phyloP scores from a whole-genome alignment of 2,797 vertebrate genomes.

The Heterohyrax brucei region DNA sequence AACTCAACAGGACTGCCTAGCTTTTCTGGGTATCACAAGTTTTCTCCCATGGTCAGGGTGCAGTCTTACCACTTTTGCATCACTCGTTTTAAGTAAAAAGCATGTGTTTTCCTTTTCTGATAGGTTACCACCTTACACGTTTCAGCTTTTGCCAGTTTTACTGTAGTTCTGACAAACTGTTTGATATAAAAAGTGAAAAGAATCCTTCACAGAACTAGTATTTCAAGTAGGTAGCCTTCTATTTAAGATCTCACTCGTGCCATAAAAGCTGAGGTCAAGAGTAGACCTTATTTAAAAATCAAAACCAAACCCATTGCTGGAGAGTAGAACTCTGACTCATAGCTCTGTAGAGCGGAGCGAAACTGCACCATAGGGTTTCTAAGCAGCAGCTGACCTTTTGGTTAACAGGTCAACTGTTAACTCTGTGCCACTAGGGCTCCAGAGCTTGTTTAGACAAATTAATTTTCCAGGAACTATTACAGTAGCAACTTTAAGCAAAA shows the following conservation, averaged over 20 bases:
- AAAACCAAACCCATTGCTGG: background rate
- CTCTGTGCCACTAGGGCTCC: background rate
- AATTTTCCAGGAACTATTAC: slow-evolving; percentile 34
- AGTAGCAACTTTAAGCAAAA: slow-evolving; percentile 60
- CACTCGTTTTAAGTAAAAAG: too few relatives aligned
- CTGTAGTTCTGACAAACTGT: slow-evolving; percentile 15
- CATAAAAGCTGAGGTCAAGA: slow-evolving; percentile 32
- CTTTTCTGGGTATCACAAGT: background rate
- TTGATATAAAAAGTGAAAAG: background rate
- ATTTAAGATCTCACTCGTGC: background rate
- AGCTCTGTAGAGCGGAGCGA: background rate
- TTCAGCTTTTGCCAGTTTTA: too few relatives aligned
- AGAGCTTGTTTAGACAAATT: background rate
- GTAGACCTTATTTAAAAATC: background rate
- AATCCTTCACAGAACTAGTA: slow-evolving; percentile 9
- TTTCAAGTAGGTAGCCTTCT: background rate
- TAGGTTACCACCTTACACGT: too few relatives aligned
- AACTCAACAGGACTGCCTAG: background rate
- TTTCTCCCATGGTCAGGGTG: too few relatives aligned
- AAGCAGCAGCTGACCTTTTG: background rate
- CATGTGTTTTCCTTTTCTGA: too few relatives aligned
- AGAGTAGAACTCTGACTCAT: background rate
- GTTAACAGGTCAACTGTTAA: background rate
- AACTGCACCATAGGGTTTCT: background rate
- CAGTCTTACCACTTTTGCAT: too few relatives aligned